Evolutionary conservation across 2,888 invertebrate genomes (phyloP).

Genomic region (Leptura quadrifasciata): DNA sequence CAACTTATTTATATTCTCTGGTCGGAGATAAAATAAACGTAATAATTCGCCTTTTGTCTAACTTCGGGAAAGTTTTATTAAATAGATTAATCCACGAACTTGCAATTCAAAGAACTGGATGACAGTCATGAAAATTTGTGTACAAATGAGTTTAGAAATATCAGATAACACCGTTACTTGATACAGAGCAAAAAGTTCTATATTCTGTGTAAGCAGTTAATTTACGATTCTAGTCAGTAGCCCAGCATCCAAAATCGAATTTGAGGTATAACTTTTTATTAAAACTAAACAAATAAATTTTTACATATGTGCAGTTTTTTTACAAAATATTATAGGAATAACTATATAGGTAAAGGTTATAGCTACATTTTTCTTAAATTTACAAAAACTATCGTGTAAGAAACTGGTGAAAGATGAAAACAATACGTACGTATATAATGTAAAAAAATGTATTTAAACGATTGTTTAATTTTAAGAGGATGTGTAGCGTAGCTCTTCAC

Average conservation of each 20-base stretch:
- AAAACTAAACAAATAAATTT: no score
- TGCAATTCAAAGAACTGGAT: background rate
- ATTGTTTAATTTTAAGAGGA: no score
- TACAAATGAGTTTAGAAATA: background rate
- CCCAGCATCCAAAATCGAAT: background rate
- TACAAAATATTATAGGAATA: no score
- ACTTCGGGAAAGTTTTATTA: conserved; percentile 11
- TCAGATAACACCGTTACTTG: background rate
- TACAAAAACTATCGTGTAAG: no score
- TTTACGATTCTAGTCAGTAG: background rate
- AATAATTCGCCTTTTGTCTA: background rate
- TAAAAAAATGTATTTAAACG: no score
- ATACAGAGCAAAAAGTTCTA: background rate
- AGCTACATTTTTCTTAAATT: no score
- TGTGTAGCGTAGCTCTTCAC: no score
- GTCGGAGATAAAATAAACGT: background rate
- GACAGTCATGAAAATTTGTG: background rate
- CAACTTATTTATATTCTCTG: background rate
- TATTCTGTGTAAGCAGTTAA: background rate
- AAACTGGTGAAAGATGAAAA: no score
- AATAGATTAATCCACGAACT: conserved; percentile 8
- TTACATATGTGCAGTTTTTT: no score
- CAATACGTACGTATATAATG: no score
- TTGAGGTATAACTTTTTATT: no score
- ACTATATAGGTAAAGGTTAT: no score